Conservation (phyloP, 2,888 invertebrate genomes). For the Lomographa bimaculata region DNA sequence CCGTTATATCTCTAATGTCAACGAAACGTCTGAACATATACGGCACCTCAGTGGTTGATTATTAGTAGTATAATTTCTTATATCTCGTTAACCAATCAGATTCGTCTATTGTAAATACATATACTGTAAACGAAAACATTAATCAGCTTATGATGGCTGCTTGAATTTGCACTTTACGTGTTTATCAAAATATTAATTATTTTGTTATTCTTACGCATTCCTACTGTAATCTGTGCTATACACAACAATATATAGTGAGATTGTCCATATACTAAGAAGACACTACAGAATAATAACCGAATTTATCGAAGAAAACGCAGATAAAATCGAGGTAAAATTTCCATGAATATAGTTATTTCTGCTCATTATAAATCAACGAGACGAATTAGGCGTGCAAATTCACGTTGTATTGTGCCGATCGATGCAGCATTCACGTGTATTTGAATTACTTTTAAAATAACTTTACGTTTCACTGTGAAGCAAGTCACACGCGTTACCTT, state of each 20-base stretch:
- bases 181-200: conserved; percentile 45
- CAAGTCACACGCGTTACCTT: neutral
- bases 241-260: neutral
- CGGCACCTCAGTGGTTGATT: too few species aligned
- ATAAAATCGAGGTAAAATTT: conserved; percentile 53
- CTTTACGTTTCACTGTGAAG: conserved; percentile 6
- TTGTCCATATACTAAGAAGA: neutral
- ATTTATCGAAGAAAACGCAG: conserved; percentile 32
- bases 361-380: conserved; percentile 42
- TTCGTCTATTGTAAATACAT: too few species aligned
- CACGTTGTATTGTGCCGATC: conserved; percentile 18
- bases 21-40: conserved; percentile 1
- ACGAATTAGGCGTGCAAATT: conserved; percentile 43
- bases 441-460: conserved; percentile 7
- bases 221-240: conserved; percentile 1
- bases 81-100: too few species aligned
- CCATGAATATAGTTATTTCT: conserved; percentile 46
- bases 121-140: conserved; percentile 41
- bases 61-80: too few species aligned
- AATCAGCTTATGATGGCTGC: conserved; percentile 48
- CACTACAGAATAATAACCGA: neutral
- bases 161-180: conserved; percentile 48
- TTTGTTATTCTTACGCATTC: conserved; percentile 17
- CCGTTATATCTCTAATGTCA: conserved; percentile 4
- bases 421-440: conserved; percentile 24